Base-by-base conservation (phyloP, 2,797 vertebrate species). In the Loris lydekkerianus region DNA sequence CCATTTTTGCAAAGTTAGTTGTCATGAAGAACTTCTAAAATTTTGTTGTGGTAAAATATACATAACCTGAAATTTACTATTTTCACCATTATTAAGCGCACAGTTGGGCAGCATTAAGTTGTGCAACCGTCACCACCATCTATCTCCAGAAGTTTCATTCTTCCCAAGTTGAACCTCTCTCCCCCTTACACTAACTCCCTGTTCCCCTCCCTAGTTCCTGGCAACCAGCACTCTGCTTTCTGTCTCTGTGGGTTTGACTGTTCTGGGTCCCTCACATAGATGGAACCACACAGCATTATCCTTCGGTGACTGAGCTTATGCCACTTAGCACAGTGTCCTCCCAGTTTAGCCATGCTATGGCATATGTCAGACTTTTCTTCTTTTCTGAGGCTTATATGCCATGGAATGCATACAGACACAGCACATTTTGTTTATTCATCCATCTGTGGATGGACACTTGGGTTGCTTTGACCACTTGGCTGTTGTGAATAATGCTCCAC, bases 111-210 rank as follows among this genome's bases (percentile, higher is more conserved):
- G 75, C 65, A 10, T 49, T 10, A 31, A 37, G n/a, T 46, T 1
- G 6, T 0, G 56, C 18, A 14, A 3, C n/a, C 25, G 0, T 49
- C 23, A 15, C 49, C 34, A 4, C 4, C 7, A 0, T 7, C 56
- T 10, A 2, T 37, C 21, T 21, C 34, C 77, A 67, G 67, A 34
- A 7, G 21, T 0, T n/a, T 21, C 11, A 34, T 72, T 31, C 34
- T 58, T 34, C 37, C 23, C 34, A 58, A 0, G n/a, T 10, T 4
- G 69, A 65, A 65, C 13, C 34, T 37, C 70, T 46, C 17, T 14
- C 17, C 37, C 17, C 3, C 3, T 23, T 46, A 4, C 3, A 11
- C 23, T 15, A 7, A 10, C 21, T 56, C 4, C 10, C 2, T 4
- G 1, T 3, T 15, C 10, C 29, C 5, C 37, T 3, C 11, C 53